Percentiles rank a stretch among this genome's conserved stretches.
Evolutionary conservation across 2,797 vertebrate species (phyloP).

Genomic region (Macroramphosus scolopax): DNA sequence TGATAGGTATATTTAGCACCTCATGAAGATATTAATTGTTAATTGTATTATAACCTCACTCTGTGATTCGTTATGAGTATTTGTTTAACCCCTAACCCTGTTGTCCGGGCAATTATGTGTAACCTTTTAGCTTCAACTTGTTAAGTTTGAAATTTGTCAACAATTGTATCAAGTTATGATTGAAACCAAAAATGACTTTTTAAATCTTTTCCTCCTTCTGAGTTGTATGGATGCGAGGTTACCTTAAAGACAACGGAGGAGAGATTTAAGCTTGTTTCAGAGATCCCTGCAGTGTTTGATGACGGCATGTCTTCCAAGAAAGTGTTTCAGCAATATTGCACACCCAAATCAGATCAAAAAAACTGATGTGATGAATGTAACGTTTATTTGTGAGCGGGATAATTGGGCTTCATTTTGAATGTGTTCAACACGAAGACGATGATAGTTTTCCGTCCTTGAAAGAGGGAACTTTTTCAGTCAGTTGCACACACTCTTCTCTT

Average conservation of each 20-base stretch:
- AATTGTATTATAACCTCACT: slow-evolving; percentile 56
- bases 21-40: slow-evolving; percentile 58
- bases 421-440: slow-evolving; percentile 30
- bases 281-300: slow-evolving; percentile 36
- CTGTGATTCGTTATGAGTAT: slow-evolving; percentile 59
- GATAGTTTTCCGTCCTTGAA: slow-evolving; percentile 7
- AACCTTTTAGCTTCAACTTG: slow-evolving; percentile 40
- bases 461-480: slow-evolving; percentile 13
- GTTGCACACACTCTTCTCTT: slow-evolving; percentile 41
- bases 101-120: slow-evolving; percentile 41
- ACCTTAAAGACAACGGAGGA: slow-evolving; percentile 56
- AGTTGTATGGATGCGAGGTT: slow-evolving; percentile 35
- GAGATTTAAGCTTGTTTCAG: slow-evolving; percentile 55
- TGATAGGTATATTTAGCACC: slow-evolving; percentile 55
- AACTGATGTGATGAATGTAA: slow-evolving; percentile 61
- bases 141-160: no score
- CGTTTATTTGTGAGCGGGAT: slow-evolving; percentile 42
- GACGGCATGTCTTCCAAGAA: slow-evolving; percentile 66
- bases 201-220: slow-evolving; percentile 26
- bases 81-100: slow-evolving; percentile 58
- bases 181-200: slow-evolving; percentile 66
- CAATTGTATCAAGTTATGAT: slow-evolving; percentile 50
- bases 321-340: slow-evolving; percentile 70
- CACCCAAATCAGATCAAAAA: slow-evolving; percentile 42
- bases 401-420: slow-evolving; percentile 31